Conservation (phyloP, 1,140 invertebrate genomes). For the Temnothorax nylanderi region DNA sequence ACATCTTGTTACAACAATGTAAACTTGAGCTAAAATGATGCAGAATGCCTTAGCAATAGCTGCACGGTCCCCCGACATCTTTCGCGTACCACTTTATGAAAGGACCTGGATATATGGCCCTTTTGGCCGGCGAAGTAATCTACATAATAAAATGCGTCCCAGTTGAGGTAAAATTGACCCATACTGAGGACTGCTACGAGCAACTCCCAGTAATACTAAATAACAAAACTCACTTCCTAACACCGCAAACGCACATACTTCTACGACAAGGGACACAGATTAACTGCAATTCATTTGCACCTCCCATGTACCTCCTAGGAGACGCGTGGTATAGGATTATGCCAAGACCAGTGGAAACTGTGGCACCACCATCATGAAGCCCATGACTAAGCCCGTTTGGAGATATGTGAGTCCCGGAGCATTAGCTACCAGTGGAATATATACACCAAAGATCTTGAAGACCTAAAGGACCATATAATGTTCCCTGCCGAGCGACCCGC, state of each 20-base stretch:
- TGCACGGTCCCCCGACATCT: too few relatives aligned
- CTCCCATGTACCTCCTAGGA: background rate
- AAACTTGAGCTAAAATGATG: too few relatives aligned
- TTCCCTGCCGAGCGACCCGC: background rate
- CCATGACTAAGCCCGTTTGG: background rate
- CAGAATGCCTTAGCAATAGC: too few relatives aligned
- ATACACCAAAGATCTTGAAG: background rate
- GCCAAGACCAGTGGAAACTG: background rate
- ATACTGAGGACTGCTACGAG: background rate
- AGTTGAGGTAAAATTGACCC: background rate
- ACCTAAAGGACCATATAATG: conserved; percentile 14
- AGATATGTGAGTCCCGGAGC: background rate
- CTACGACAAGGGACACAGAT: background rate
- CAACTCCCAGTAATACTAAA: conserved; percentile 38
- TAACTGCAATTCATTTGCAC: background rate
- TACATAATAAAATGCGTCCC: conserved; percentile 51
- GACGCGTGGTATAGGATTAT: background rate
- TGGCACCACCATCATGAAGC: background rate
- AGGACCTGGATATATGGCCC: too few relatives aligned
- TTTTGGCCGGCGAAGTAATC: conserved; percentile 37
- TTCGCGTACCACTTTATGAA: too few relatives aligned
- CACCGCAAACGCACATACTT: background rate
- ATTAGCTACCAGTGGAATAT: background rate
- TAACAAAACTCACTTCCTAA: background rate
- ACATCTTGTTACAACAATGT: too few relatives aligned